Percentiles rank a stretch among this genome's conserved stretches.
phyloP scores from a whole-genome alignment of 1,140 invertebrate species.

The Dendrolimus kikuchii region DNA sequence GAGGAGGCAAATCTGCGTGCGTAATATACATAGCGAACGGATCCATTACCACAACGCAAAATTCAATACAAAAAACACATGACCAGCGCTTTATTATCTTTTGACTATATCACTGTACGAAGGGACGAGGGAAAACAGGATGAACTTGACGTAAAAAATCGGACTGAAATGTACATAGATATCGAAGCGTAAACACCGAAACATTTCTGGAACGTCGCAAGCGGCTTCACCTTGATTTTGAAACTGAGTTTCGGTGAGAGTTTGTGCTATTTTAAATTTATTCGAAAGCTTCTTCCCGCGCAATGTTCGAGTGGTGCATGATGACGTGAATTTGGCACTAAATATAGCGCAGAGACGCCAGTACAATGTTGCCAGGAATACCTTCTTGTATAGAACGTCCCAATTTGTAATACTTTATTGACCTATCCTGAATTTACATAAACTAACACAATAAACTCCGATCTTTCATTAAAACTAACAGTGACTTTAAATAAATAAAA shows the following conservation, averaged over 20 bases:
- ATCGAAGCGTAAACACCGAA: slow-evolving; percentile 32
- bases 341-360: slow-evolving; percentile 24
- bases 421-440: too few species aligned
- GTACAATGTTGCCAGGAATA: too few species aligned
- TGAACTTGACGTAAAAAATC: slow-evolving; percentile 36
- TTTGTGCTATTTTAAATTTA: slow-evolving; percentile 63
- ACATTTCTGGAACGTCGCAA: slow-evolving; percentile 58
- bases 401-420: too few species aligned
- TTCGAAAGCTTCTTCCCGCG: slow-evolving; percentile 52
- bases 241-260: slow-evolving; percentile 54
- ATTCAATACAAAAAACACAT: slow-evolving; percentile 8
- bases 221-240: slow-evolving; percentile 69
- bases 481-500: too few species aligned
- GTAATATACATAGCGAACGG: slow-evolving; percentile 64
- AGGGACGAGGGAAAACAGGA: slow-evolving; percentile 31
- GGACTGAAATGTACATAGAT: slow-evolving; percentile 26
- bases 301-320: slow-evolving; percentile 57
- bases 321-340: slow-evolving; percentile 24
- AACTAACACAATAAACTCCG: too few species aligned
- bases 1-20: slow-evolving; percentile 52
- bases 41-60: slow-evolving; percentile 36
- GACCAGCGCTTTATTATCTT: slow-evolving; percentile 21
- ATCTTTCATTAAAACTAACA: too few species aligned
- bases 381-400: too few species aligned
- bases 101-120: slow-evolving; percentile 14